Percentiles rank a stretch among this genome's conserved stretches.
These are phyloP conservation scores for Atethmia centrago DNA, from an alignment of 2,888 invertebrate genomes.

Conservation along the genomic window DNA sequence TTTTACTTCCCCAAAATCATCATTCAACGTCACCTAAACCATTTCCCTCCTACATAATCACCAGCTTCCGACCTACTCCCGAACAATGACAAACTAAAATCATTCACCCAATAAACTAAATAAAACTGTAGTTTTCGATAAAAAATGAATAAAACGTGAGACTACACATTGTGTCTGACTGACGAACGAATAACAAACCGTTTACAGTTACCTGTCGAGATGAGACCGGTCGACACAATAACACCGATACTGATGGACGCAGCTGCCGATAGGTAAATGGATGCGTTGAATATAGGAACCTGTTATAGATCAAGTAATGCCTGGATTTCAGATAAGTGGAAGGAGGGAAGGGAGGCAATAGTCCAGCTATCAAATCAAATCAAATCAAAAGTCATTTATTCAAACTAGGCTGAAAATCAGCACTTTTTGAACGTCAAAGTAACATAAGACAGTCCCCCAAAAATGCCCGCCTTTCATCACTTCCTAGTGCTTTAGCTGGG, in stretches of 20 bases:
- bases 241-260: conserved; percentile 30
- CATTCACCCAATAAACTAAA: conserved; percentile 30
- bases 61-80: conserved; percentile 19
- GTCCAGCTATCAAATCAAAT: no score
- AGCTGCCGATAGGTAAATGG: not conserved
- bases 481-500: no score
- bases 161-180: conserved; percentile 33
- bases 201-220: conserved; percentile 51
- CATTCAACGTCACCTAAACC: not conserved
- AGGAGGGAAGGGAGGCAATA: no score
- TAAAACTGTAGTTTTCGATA: conserved; percentile 35
- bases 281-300: not conserved
- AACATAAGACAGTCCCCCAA: no score
- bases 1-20: not conserved
- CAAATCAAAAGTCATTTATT: no score
- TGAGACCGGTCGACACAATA: conserved; percentile 48
- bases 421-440: no score
- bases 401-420: no score
- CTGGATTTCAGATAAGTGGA: not conserved
- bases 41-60: not conserved
- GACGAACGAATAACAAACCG: conserved; percentile 12
- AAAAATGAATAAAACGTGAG: conserved; percentile 32
- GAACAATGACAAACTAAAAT: conserved; percentile 21
- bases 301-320: not conserved
- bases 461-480: no score